These are phyloP conservation scores for Leucophenga maculata DNA, from an alignment of 2,888 invertebrate genomes.

Conservation along the genomic window DNA sequence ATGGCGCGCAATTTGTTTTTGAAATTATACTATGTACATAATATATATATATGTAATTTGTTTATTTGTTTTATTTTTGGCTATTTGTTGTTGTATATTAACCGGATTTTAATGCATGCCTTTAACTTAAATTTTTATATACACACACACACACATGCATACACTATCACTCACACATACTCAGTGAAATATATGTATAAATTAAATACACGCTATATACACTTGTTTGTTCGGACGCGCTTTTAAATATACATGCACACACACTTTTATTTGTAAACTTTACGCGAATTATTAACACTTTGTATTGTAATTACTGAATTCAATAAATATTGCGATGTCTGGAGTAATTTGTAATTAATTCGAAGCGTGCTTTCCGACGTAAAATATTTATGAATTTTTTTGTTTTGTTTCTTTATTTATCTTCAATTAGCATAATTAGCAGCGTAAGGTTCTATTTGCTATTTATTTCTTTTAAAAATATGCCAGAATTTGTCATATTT, in stretches of 20 bases:
- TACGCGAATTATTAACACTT: constrained; percentile 35
- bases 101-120: background rate
- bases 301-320: background rate
- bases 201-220: constrained; percentile 29
- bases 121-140: constrained; percentile 32
- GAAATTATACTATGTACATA: constrained; percentile 12
- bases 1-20: constrained; percentile 39
- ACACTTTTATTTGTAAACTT: constrained; percentile 21
- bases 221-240: constrained; percentile 4
- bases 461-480: too few relatives aligned
- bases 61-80: constrained; percentile 17
- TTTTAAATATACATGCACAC: constrained; percentile 11
- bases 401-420: too few relatives aligned
- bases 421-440: too few relatives aligned
- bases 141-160: constrained; percentile 28
- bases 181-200: constrained; percentile 30
- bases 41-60: too few relatives aligned
- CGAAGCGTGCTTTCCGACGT: background rate
- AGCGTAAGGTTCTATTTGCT: too few relatives aligned
- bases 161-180: constrained; percentile 1
- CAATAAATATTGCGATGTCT: background rate
- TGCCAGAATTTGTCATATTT: too few relatives aligned
- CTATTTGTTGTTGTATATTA: constrained; percentile 13
- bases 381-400: background rate
- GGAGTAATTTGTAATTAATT: background rate